Evolutionary conservation across 2,113 vertebrate species (phyloP).

Genomic region (Cryptotis parvus): DNA sequence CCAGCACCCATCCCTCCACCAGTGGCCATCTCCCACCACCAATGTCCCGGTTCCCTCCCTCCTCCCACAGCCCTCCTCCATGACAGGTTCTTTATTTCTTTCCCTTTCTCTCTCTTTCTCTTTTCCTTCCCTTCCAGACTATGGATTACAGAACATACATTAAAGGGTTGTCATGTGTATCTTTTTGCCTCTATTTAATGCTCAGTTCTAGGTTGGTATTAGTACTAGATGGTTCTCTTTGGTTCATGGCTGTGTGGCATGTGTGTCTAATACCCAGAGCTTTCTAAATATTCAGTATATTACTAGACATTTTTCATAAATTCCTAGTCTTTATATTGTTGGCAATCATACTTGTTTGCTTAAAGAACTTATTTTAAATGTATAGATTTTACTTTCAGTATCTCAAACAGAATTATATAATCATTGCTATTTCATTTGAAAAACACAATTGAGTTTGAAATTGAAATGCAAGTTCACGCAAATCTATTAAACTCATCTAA

Average conservation of each 20-base stretch:
- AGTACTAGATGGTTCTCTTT: not conserved
- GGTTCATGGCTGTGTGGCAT: not conserved
- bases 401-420: not conserved
- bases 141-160: no score
- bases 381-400: not conserved
- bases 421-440: not conserved
- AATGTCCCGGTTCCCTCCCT: no score
- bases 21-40: no score
- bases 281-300: not conserved
- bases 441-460: not conserved
- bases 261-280: not conserved
- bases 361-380: constrained; percentile 9
- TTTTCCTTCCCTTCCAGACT: no score
- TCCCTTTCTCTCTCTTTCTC: no score
- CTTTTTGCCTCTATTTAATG: no score
- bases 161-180: no score
- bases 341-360: not conserved
- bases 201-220: no score
- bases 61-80: no score
- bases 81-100: no score
- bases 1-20: no score
- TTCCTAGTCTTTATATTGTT: not conserved
- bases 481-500: not conserved
- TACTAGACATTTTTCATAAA: not conserved
- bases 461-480: not conserved